These are phyloP conservation scores for Uria aalge DNA, from an alignment of 2,113 vertebrate species.

Conservation along the genomic window DNA sequence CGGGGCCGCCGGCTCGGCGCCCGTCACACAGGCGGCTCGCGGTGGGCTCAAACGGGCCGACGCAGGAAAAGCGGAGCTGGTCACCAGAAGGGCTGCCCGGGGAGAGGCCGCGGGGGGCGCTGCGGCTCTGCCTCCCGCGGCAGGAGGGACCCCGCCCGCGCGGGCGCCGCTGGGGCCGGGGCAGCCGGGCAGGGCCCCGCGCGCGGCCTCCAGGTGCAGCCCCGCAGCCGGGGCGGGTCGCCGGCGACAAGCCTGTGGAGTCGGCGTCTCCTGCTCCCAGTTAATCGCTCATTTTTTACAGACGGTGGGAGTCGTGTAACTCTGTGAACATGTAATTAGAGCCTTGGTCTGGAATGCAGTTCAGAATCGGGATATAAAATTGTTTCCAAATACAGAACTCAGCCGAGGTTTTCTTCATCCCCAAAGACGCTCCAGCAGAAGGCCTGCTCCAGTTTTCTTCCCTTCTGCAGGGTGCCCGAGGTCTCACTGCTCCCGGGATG, in stretches of 20 bases:
- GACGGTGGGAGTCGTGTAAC: background rate
- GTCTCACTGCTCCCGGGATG: background rate
- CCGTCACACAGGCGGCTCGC: background rate
- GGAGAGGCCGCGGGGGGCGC: background rate
- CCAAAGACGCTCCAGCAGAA: background rate
- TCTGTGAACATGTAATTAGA: background rate
- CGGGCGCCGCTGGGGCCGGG: rapidly evolving
- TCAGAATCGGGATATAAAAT: background rate
- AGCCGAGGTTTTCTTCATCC: background rate
- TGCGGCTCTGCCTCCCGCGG: background rate
- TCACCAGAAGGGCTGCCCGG: background rate
- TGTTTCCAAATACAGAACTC: background rate
- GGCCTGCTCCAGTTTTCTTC: background rate
- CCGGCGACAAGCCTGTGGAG: background rate
- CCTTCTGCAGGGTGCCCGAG: background rate
- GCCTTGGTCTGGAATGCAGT: background rate
- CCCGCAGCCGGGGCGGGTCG: background rate
- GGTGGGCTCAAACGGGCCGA: background rate
- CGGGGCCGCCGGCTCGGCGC: background rate
- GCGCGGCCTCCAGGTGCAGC: too few species aligned
- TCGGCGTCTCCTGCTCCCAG: background rate
- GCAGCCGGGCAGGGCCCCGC: rapidly evolving
- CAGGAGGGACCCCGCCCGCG: rapidly evolving
- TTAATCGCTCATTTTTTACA: background rate
- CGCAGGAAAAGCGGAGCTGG: background rate